phyloP scores from a whole-genome alignment of 2,797 vertebrate genomes.

The Botia kubotai region DNA sequence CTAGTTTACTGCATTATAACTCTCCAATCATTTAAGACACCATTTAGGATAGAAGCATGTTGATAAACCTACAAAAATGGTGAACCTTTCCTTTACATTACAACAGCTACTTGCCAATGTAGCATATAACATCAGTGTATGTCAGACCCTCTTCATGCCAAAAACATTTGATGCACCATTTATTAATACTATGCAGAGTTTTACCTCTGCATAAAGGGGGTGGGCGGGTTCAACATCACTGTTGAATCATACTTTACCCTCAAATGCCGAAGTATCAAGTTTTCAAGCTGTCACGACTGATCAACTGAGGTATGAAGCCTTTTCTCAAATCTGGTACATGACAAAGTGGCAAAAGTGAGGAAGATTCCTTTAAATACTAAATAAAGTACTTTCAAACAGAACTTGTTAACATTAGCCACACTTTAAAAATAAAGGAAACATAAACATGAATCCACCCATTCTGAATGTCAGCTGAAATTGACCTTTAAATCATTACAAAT shows the following conservation, averaged over 20 bases:
- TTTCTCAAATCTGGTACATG: neutral
- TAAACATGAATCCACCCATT: neutral
- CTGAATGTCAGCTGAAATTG: conserved; percentile 1
- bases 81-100: neutral
- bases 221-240: neutral
- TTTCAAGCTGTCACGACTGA: neutral
- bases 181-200: conserved; percentile 23
- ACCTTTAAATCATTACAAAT: conserved; percentile 3
- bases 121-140: conserved; percentile 3
- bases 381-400: conserved; percentile 15
- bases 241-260: neutral
- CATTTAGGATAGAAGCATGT: neutral
- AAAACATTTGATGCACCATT: neutral
- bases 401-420: conserved; percentile 3
- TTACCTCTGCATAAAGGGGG: conserved; percentile 1
- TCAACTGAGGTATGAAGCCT: neutral
- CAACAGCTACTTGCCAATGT: neutral
- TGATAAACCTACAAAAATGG: neutral
- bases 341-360: neutral
- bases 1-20: neutral
- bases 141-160: conserved; percentile 18
- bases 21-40: neutral
- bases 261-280: neutral
- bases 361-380: conserved; percentile 13
- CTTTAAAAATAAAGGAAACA: neutral